Evolutionary conservation across 2,888 invertebrate species (phyloP).

Genomic region (Chymomyza procnemis): DNA sequence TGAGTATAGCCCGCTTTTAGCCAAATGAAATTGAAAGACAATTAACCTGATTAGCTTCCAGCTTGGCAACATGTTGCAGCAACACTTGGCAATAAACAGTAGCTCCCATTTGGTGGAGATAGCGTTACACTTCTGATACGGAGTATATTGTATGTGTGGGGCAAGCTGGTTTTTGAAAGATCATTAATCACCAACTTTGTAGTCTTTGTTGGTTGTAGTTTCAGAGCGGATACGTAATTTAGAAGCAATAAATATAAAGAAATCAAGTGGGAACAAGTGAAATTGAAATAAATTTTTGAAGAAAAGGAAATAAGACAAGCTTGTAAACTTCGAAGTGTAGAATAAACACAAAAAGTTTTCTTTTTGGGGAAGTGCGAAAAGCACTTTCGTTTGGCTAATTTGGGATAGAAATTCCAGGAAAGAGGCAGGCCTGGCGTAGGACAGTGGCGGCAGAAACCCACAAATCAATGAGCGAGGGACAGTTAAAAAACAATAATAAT

Average conservation of each 20-base stretch:
- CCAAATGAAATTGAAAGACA: slow-evolving; percentile 67
- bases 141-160: slow-evolving; percentile 1
- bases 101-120: slow-evolving; percentile 16
- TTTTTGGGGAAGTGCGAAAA: neutral
- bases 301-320: neutral
- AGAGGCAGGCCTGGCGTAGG: too few relatives aligned
- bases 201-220: slow-evolving; percentile 12
- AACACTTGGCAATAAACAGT: slow-evolving; percentile 33
- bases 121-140: slow-evolving; percentile 54
- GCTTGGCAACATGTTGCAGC: slow-evolving; percentile 53
- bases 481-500: too few relatives aligned
- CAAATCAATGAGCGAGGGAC: too few relatives aligned
- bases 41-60: slow-evolving; percentile 68
- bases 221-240: slow-evolving; percentile 65
- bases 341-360: too few relatives aligned
- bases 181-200: slow-evolving; percentile 58
- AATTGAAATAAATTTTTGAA: slow-evolving; percentile 57
- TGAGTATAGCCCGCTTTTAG: slow-evolving; percentile 20
- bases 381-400: too few relatives aligned
- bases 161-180: slow-evolving; percentile 39
- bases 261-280: slow-evolving; percentile 51
- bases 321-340: neutral
- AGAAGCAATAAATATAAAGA: slow-evolving; percentile 69
- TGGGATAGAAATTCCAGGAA: too few relatives aligned
- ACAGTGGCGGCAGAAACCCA: too few relatives aligned